Evolutionary conservation across 2,797 vertebrate genomes (phyloP), one percentile per base, ranked within the genome.

Genomic region (Podargus strigoides): DNA sequence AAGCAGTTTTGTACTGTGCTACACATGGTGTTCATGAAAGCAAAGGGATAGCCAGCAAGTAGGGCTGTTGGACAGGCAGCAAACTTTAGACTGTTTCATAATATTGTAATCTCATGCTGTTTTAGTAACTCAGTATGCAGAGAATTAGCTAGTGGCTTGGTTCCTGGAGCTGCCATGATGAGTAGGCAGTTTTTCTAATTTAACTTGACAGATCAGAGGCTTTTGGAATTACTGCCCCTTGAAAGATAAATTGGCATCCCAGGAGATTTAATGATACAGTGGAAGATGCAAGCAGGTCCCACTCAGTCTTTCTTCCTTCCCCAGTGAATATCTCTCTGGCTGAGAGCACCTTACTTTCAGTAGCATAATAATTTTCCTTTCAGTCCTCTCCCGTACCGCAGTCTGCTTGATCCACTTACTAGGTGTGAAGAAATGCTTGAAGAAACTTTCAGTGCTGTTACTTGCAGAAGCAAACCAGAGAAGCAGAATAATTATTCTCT

Each of bases 181-280:
- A 87, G 47, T 78, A 87, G 50, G 74, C 70, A 64, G 36, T 44
- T 92, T 82, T 73, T 86, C 64, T 90, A 46, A 79, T 34, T 91
- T 63, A 47, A 47, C 58, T 84, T 88, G 85, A 64, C 64, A 91
- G 87, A 84, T 93, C 36, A 83, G 62, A 87, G 59, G 27, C 63
- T 89, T 86, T 93, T 88, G 64, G 87, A 95, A 76, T 76, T 42
- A 60, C 24, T 93, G 55, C 32, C 76, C 42, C 26, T 67, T 88
- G 73, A 77, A 89, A 86, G 69, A 79, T 60, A 67, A 94, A 93
- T 88, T 94, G 84, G 44, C 87, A 85, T 89, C 60, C 87, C 49
- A 19, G 58, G 85, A 94, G 75, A 70, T 58, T 28, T 85, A 78
- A 66, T 63, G 69, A 62, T 68, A 36, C 27, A 70, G 63, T 75